Percentiles rank a stretch among this genome's conserved stretches.
These are phyloP conservation scores for Anguilla anguilla DNA, from an alignment of 2,797 vertebrate species.

Conservation along the genomic window DNA sequence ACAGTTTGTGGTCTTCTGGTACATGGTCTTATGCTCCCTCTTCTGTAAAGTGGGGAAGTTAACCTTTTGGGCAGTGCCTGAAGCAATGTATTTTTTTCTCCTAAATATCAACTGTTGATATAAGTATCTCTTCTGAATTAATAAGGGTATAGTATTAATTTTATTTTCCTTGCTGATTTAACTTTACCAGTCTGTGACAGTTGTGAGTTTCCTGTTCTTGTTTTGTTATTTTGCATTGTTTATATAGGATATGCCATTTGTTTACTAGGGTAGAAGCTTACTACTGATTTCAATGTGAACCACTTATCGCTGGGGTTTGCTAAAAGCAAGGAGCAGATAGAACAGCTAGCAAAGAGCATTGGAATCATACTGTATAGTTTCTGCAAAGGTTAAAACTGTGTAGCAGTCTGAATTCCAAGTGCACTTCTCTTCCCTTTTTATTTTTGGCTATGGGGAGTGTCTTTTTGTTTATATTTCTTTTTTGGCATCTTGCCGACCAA, in stretches of 20 bases:
- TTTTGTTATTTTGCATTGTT: neutral
- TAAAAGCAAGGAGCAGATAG: neutral
- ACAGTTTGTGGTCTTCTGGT: slow-evolving; percentile 14
- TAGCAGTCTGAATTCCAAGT: neutral
- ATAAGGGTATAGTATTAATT: slow-evolving; percentile 14
- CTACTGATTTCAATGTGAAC: slow-evolving; percentile 1
- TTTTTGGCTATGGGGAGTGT: slow-evolving; percentile 21
- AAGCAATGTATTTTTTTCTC: slow-evolving; percentile 10
- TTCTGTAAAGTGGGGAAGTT: slow-evolving; percentile 8
- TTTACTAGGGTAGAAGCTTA: neutral
- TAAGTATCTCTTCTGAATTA: slow-evolving; percentile 17
- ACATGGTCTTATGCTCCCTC: slow-evolving; percentile 25
- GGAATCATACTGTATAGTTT: neutral
- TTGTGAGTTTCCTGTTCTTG: neutral
- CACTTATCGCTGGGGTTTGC: neutral
- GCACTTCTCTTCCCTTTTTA: neutral
- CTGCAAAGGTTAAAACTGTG: neutral
- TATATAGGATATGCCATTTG: neutral
- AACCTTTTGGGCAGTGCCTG: slow-evolving; percentile 22
- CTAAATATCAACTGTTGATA: slow-evolving; percentile 8
- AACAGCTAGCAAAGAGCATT: neutral
- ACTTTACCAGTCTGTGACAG: neutral
- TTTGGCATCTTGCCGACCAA: neutral
- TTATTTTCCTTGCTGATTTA: neutral
- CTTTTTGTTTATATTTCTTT: slow-evolving; percentile 18